Evolutionary conservation across 2,113 vertebrate species (phyloP).

Genomic region (Corapipo altera): DNA sequence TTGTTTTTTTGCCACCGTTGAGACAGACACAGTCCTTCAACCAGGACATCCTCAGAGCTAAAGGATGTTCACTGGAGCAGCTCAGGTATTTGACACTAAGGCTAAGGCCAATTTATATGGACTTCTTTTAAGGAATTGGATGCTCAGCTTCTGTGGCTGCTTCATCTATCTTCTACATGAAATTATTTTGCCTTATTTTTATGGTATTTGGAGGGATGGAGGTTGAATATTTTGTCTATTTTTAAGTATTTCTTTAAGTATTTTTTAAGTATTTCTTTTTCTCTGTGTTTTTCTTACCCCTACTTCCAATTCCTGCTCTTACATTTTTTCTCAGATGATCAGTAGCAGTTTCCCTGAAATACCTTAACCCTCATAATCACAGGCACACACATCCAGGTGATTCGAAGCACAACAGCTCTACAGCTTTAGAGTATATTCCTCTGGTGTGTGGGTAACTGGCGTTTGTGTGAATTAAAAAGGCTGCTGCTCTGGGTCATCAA

Average conservation of each 20-base stretch:
- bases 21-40: not conserved
- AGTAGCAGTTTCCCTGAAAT: not conserved
- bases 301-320: not conserved
- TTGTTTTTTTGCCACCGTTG: not conserved
- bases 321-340: not conserved
- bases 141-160: not conserved
- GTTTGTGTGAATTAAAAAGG: not conserved
- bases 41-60: not conserved
- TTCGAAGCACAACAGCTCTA: rapidly evolving
- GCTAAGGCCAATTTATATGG: not conserved
- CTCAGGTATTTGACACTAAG: not conserved
- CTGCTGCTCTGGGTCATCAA: not conserved
- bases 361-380: not conserved
- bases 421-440: not conserved
- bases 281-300: not conserved
- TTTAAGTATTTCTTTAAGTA: not conserved
- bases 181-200: not conserved
- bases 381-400: rapidly evolving
- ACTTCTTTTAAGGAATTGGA: not conserved
- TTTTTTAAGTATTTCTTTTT: not conserved
- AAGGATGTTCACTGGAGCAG: not conserved
- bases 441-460: too few species aligned
- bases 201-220: not conserved
- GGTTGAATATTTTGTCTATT: not conserved
- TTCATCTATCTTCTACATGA: not conserved